These are phyloP conservation scores for Aphodius granarius DNA, from an alignment of 2,888 invertebrate genomes.

Conservation along the genomic window DNA sequence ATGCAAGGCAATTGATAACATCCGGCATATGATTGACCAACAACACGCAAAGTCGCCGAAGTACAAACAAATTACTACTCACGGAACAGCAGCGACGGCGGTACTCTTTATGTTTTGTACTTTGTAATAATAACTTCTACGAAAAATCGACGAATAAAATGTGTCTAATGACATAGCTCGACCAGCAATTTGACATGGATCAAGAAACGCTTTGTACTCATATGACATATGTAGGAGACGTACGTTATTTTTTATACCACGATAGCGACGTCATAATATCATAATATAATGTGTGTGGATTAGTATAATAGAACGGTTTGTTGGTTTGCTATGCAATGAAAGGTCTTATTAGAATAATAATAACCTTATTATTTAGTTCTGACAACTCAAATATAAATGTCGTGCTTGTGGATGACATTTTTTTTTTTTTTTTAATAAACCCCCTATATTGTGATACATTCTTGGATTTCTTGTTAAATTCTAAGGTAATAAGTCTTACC, in stretches of 20 bases:
- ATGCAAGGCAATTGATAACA: conserved; percentile 13
- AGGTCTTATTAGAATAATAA: too few species aligned
- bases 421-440: too few species aligned
- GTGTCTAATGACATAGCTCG: neutral
- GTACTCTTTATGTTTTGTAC: neutral
- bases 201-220: neutral
- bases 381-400: too few species aligned
- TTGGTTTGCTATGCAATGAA: too few species aligned
- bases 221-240: neutral
- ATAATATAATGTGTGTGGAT: too few species aligned
- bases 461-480: too few species aligned
- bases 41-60: conserved; percentile 7
- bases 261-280: neutral
- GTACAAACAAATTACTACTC: conserved; percentile 13
- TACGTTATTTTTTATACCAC: neutral
- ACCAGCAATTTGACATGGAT: neutral
- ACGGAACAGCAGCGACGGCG: conserved; percentile 5
- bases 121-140: neutral
- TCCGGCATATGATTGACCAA: neutral
- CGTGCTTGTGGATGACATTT: too few species aligned
- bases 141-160: neutral
- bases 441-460: too few species aligned
- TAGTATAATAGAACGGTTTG: too few species aligned
- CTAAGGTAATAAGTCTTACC: too few species aligned
- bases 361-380: too few species aligned